Conservation (phyloP, 2,888 invertebrate species). For the Macaria notata region DNA sequence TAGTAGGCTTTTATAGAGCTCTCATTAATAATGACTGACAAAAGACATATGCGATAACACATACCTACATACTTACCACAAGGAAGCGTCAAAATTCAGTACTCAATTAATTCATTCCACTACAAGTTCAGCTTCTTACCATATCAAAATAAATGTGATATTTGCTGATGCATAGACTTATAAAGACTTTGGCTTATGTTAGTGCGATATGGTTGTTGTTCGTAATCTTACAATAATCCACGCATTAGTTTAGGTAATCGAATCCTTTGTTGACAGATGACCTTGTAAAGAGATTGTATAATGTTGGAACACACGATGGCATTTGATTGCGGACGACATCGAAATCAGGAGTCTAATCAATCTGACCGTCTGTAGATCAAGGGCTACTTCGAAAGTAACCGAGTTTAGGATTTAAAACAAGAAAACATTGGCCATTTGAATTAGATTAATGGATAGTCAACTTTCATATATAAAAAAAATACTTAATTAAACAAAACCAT, state of each 20-base stretch:
- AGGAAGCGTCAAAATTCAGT: conserved; percentile 14
- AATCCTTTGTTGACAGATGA: conserved; percentile 26
- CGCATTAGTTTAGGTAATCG: conserved; percentile 19
- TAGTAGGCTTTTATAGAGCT: no score
- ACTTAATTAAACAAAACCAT: no score
- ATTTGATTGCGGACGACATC: conserved; percentile 20
- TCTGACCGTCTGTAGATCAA: conserved; percentile 9
- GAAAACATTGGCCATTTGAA: no score
- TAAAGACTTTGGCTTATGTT: background rate
- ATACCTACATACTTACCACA: conserved; percentile 5
- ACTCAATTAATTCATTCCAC: background rate
- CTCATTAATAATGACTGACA: no score
- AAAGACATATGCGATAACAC: no score
- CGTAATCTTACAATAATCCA: background rate
- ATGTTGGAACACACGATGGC: conserved; percentile 28
- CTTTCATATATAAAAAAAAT: no score
- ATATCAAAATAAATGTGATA: no score
- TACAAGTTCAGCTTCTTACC: background rate
- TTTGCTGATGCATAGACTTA: no score
- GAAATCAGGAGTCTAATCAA: conserved; percentile 7
- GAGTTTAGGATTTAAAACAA: no score
- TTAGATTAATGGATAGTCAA: no score
- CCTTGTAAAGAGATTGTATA: conserved; percentile 35
- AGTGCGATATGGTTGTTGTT: conserved; percentile 8
- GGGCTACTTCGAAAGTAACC: conserved; percentile 4